Conservation (phyloP, 2,888 invertebrate species). For the Brenthis ino region DNA sequence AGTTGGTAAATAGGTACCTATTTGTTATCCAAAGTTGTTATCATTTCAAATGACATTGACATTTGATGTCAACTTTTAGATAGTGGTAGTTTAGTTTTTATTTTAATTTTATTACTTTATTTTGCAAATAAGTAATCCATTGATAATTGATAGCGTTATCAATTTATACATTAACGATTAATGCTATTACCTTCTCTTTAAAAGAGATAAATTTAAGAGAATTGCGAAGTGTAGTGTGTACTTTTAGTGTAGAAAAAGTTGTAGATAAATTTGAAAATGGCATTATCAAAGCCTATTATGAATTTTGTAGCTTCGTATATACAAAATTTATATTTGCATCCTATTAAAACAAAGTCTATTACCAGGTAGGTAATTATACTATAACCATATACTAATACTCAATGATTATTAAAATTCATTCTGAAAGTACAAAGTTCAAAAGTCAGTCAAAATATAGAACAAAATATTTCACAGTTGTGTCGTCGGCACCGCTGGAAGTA, state of each 20-base stretch:
- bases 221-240: neutral
- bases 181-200: slow-evolving; percentile 19
- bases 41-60: slow-evolving; percentile 11
- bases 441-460: neutral
- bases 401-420: neutral
- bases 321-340: slow-evolving; percentile 88
- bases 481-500: slow-evolving; percentile 87
- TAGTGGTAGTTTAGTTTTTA: neutral
- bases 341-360: slow-evolving; percentile 89
- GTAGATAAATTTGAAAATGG: slow-evolving; percentile 74
- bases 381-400: neutral
- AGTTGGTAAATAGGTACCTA: neutral
- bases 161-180: slow-evolving; percentile 19
- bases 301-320: slow-evolving; percentile 87
- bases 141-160: slow-evolving; percentile 38
- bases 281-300: slow-evolving; percentile 87
- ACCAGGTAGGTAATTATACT: slow-evolving; percentile 84
- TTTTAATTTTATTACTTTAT: neutral
- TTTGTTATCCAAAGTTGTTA: neutral
- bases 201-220: slow-evolving; percentile 14
- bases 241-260: slow-evolving; percentile 4
- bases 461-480: slow-evolving; percentile 79
- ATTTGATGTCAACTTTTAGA: slow-evolving; percentile 12
- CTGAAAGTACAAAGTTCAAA: slow-evolving; percentile 27
- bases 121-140: slow-evolving; percentile 8